Percentiles rank a stretch among this genome's conserved stretches.
Conservation (phyloP, 2,113 vertebrate species). For the Polypterus bichir region DNA sequence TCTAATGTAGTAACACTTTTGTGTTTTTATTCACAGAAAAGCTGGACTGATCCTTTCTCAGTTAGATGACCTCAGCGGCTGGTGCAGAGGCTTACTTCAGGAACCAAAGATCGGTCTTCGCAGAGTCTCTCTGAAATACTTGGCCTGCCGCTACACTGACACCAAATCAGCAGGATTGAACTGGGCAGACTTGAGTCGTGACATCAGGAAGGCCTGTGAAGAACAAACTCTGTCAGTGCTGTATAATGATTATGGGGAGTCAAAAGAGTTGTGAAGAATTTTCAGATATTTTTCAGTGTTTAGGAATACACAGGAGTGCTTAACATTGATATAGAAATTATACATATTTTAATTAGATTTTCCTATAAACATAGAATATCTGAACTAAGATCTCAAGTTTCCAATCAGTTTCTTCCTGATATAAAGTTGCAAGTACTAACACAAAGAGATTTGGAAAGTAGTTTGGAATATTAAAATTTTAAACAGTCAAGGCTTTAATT, state of each 20-base stretch:
- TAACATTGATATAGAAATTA: no score
- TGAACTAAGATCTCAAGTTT: no score
- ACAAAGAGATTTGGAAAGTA: slow-evolving; percentile 66
- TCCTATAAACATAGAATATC: no score
- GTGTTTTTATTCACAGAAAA: slow-evolving; percentile 55
- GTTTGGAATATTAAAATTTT: neutral
- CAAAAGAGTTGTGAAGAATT: slow-evolving; percentile 68
- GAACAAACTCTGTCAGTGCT: slow-evolving; percentile 80
- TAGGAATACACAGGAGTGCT: no score
- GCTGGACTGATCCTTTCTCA: slow-evolving; percentile 88
- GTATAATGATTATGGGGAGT: slow-evolving; percentile 90
- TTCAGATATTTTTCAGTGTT: no score
- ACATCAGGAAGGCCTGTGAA: slow-evolving; percentile 85
- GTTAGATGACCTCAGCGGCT: slow-evolving; percentile 75
- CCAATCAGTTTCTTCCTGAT: no score
- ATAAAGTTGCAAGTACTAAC: no score
- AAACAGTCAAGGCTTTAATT: no score
- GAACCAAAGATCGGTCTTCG: slow-evolving; percentile 84
- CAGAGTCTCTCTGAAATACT: slow-evolving; percentile 73
- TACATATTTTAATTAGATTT: no score
- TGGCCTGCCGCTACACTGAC: slow-evolving; percentile 91
- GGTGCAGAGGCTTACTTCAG: slow-evolving; percentile 85
- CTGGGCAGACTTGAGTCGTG: slow-evolving; percentile 80
- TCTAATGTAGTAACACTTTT: no score
- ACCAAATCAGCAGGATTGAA: slow-evolving; percentile 80